phyloP scores from a whole-genome alignment of 2,888 invertebrate genomes.

The Mesoligia furuncula region DNA sequence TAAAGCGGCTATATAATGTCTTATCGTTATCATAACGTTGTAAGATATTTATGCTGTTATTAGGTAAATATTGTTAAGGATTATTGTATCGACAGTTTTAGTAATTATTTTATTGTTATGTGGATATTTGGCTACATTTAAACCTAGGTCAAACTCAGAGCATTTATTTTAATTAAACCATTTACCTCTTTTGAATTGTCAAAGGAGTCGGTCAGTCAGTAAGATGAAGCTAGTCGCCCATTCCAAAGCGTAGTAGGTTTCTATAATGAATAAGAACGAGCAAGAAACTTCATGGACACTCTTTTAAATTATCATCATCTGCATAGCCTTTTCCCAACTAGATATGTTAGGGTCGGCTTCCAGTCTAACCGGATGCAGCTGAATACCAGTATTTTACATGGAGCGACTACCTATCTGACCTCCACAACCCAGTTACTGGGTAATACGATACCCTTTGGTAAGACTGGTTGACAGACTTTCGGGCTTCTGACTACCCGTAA shows the following conservation, averaged over 20 bases:
- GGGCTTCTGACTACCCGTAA: no score
- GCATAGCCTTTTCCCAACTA: no score
- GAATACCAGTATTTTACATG: no score
- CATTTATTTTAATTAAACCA: neutral
- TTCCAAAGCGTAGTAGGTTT: neutral
- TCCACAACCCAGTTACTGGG: no score
- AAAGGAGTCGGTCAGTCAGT: neutral
- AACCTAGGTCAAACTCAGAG: neutral
- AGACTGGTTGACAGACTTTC: no score
- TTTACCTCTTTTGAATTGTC: neutral
- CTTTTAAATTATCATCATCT: neutral
- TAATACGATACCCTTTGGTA: no score
- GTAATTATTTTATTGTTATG: neutral
- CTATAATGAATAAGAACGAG: neutral
- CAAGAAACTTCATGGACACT: no score
- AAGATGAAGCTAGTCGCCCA: neutral
- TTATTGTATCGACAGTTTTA: neutral
- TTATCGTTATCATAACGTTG: constrained; percentile 23
- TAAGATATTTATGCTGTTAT: neutral
- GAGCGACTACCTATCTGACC: no score
- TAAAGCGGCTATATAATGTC: neutral
- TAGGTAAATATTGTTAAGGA: constrained; percentile 14
- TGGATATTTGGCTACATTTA: neutral
- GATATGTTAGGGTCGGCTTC: no score
- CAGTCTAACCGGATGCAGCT: no score